Percentiles rank a stretch among this genome's conserved stretches.
Evolutionary conservation across 1,140 invertebrate genomes (phyloP).

Genomic region (Leptopilina clavipes): DNA sequence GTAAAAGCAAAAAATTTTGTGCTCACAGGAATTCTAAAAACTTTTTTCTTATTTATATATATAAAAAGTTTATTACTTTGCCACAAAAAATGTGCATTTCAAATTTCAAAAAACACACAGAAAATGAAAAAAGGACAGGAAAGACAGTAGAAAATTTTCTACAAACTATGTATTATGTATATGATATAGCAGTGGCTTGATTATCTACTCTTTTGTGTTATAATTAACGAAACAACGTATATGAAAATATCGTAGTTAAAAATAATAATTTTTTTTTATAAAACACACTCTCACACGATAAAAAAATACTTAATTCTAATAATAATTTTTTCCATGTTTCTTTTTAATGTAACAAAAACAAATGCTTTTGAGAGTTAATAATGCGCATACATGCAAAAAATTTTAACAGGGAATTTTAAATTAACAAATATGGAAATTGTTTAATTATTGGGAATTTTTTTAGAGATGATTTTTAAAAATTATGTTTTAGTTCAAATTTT

Average conservation of each 20-base stretch:
- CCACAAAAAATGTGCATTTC: slow-evolving; percentile 1
- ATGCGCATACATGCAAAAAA: not conserved
- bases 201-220: not conserved
- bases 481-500: not conserved
- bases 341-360: not conserved
- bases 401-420: no score
- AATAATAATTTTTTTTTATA: not conserved
- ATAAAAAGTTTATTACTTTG: not conserved
- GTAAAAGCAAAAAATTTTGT: slow-evolving; percentile 7
- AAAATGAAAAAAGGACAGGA: slow-evolving; percentile 27
- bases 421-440: no score
- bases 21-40: not conserved
- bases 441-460: no score
- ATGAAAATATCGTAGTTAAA: not conserved
- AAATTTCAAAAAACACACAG: slow-evolving; percentile 11
- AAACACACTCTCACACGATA: not conserved
- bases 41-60: not conserved
- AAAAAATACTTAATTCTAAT: not conserved
- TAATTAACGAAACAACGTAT: not conserved
- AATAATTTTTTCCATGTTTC: no score
- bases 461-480: no score
- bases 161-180: not conserved
- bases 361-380: not conserved
- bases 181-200: not conserved
- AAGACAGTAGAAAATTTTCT: slow-evolving; percentile 5